A percentile compares a stretch with the other conserved stretches of the same genome.
These are phyloP conservation scores for Prinia subflava DNA, from an alignment of 2,113 vertebrate genomes.

Conservation along the genomic window DNA sequence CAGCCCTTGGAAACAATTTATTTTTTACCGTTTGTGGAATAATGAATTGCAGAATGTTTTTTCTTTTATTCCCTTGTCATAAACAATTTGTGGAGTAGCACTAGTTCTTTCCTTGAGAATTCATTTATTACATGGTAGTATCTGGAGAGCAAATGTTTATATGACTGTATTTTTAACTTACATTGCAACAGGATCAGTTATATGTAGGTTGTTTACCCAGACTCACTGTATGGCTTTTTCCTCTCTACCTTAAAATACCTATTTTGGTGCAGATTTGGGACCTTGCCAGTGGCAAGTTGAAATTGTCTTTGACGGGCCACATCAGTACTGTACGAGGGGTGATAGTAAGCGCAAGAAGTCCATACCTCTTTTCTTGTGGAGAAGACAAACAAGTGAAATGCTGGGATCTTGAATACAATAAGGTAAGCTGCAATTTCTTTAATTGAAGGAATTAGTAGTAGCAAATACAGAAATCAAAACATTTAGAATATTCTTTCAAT, in stretches of 20 bases:
- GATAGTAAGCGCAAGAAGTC: constrained; percentile 90
- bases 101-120: not conserved
- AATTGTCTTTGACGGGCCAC: constrained; percentile 94
- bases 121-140: not conserved
- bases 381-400: constrained; percentile 99
- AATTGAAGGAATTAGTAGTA: not conserved
- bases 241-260: not conserved
- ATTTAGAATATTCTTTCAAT: not conserved
- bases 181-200: not conserved
- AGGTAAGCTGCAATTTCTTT: constrained; percentile 70
- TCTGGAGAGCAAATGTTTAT: not conserved
- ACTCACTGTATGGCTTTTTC: not conserved
- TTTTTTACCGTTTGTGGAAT: not conserved
- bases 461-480: not conserved
- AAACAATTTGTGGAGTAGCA: not conserved
- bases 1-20: not conserved
- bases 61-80: not conserved
- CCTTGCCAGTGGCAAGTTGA: constrained; percentile 93
- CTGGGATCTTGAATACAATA: constrained; percentile 99
- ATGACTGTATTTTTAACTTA: not conserved
- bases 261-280: constrained; percentile 89
- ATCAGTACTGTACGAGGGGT: constrained; percentile 96
- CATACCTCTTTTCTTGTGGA: constrained; percentile 96
- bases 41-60: not conserved
- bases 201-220: not conserved